Evolutionary conservation across 2,797 vertebrate species (phyloP), one percentile per base, ranked within the genome.

Genomic region (Xiphorhynchus erythropygius): DNA sequence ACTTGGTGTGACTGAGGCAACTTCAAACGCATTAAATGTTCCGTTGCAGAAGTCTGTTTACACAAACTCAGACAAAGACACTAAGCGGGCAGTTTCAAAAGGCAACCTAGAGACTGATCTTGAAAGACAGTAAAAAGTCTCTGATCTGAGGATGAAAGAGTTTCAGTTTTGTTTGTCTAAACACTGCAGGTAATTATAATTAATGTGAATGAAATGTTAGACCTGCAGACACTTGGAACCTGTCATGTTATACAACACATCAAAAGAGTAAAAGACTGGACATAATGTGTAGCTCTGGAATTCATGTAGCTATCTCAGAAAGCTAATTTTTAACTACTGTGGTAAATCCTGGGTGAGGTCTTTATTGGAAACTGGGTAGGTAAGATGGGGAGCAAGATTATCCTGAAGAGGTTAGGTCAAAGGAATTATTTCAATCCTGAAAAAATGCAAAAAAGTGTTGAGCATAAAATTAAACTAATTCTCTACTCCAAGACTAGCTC

Each of bases 131-230:
- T 37, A 37, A 79, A 75, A 94, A 91, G 73, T 46, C 93, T 94
- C 91, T 94, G 79, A 92, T 91, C 65, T 79, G 63, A 91, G 74
- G 84, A 93, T 90, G 59, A 94, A 93, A 92, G 90, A 90, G 42
- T 60, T 86, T 73, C 4, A 7, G 57, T 67, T 93, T 90, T 96
- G 79, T 91, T 92, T 96, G 87, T 89, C 90, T 92, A 87, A 76
- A 82, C 68, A 63, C 57, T 78, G 56, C 74, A 89, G 69, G 63
- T 89, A 88, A 82, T 93, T 91, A 90, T 39, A 70, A 94, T 87
- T 80, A 91, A 75, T 11, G 22, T 25, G 69, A 91, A 86, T 76
- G 55, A 87, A 91, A 89, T 50, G 67, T 84, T 63, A 94, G 91
- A 76, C 69, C 47, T 63, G 85, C 46, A 89, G 77, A 93, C 55